These are phyloP conservation scores for Hyles lineata DNA, from an alignment of 2,888 invertebrate species.

Conservation along the genomic window DNA sequence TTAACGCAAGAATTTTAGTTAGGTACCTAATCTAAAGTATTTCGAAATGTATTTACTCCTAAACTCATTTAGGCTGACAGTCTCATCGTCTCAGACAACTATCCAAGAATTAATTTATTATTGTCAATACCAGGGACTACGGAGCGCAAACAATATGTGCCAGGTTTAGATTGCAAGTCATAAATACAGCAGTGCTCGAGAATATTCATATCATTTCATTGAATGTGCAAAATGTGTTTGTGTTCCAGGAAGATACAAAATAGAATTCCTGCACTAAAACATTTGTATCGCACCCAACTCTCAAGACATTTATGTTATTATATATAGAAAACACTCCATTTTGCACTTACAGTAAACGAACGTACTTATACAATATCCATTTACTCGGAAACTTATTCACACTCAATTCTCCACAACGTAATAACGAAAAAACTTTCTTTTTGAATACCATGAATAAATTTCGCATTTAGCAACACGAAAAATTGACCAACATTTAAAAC, in stretches of 20 bases:
- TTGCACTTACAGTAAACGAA: neutral
- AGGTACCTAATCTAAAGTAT: too few relatives aligned
- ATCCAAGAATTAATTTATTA: neutral
- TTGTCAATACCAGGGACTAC: neutral
- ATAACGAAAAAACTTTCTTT: neutral
- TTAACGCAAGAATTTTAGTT: too few relatives aligned
- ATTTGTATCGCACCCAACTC: slow-evolving; percentile 11
- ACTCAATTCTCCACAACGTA: neutral
- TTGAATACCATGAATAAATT: slow-evolving; percentile 21
- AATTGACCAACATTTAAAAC: neutral
- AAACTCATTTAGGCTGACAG: too few relatives aligned
- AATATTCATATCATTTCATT: neutral
- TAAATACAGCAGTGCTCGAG: neutral
- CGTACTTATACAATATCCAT: neutral
- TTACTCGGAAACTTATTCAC: neutral
- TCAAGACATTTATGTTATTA: slow-evolving; percentile 5
- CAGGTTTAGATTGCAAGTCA: neutral
- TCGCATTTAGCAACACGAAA: neutral
- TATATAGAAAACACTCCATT: neutral
- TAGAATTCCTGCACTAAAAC: slow-evolving; percentile 18
- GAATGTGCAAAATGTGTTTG: neutral
- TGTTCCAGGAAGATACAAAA: slow-evolving; percentile 10
- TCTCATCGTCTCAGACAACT: neutral
- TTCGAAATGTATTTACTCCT: too few relatives aligned
- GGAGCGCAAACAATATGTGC: neutral